Base-by-base conservation (phyloP, 2,797 vertebrate species). In the Hypotaenidia okinawae region DNA sequence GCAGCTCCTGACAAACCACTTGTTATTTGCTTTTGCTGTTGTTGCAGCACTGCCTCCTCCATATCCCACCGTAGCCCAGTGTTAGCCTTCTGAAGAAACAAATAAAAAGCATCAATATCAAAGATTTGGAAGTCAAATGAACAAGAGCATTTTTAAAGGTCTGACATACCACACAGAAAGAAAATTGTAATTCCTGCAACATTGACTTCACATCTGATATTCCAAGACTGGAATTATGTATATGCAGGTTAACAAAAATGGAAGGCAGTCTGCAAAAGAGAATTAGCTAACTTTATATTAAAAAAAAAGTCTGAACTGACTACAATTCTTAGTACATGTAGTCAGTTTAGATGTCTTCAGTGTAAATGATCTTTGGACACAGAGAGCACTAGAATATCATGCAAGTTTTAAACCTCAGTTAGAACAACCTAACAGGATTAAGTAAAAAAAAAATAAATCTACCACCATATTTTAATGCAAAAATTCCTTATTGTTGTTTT, bases 401-500 rank as follows among this genome's bases (percentile, higher is more conserved):
- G 14, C 27, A 85, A 83, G 58, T 78, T 91, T 92, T 77, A 75
- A 45, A 75, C 12, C 27, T 94, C 90, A 93, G 55, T 67, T 88
- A 88, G 5, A n/a, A 72, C 22, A 43, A 64, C 22, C 47, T 79
- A 96, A 92, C 33, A 67, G 47, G 84, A 91, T 91, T 78, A 93
- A 94, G 25, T 16, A 4, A 24, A 76, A 76, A 84, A 83, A 49
- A 47, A 89, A 86, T 75, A 76, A 58, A 70, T 30, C 84, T 81
- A 90, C 70, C 51, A 81, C 72, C 35, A 73, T 70, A 95, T 95
- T 95, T 95, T 85, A 96, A 94, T 35, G 61, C 84, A 73, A 55
- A 80, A 94, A 92, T 94, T 97, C 95, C 95, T 95, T 94, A 96
- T 75, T 95, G 93, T 95, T 90, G 58, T 91, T 97, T 91, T 97